Percentiles rank a stretch among this genome's conserved stretches.
Conservation (phyloP, 2,797 vertebrate species). For the Neoniphon sammara region DNA sequence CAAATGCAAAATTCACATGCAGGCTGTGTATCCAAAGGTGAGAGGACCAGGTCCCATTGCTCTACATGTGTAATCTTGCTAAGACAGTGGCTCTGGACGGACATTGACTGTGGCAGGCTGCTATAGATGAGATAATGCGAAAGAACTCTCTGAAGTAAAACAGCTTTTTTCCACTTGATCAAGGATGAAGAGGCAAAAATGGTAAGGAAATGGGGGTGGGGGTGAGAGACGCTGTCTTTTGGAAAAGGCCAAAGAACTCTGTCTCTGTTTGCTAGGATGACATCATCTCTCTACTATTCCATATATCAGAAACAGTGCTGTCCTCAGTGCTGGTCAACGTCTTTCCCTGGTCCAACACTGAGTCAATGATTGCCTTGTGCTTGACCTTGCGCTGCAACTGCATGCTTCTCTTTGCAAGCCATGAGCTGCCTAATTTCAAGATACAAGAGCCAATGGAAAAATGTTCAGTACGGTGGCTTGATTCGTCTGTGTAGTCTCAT, state of each 20-base stretch:
- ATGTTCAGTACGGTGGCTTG: conserved; percentile 1
- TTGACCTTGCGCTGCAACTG: conserved; percentile 58
- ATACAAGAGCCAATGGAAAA: conserved; percentile 18
- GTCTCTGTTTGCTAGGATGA: conserved; percentile 84
- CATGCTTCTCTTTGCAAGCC: conserved; percentile 36
- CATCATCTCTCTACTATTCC: conserved; percentile 83
- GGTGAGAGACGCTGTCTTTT: conserved; percentile 64
- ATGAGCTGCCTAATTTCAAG: conserved; percentile 32
- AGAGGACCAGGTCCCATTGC: conserved; percentile 8
- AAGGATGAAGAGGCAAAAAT: conserved; percentile 76
- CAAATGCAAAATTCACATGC: conserved; percentile 26
- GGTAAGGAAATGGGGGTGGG: conserved; percentile 52
- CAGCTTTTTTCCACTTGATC: conserved; percentile 71
- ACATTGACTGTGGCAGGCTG: conserved; percentile 42
- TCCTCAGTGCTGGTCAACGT: conserved; percentile 69
- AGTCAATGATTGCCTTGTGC: conserved; percentile 63
- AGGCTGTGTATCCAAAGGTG: neutral
- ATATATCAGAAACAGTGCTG: conserved; percentile 79
- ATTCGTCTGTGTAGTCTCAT: neutral
- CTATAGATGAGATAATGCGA: conserved; percentile 77
- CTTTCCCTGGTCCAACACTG: conserved; percentile 64
- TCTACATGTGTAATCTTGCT: conserved; percentile 11
- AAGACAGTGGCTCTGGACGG: conserved; percentile 23
- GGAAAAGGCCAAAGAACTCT: conserved; percentile 75
- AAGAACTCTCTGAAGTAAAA: conserved; percentile 67